Evolutionary conservation across 1,140 invertebrate genomes (phyloP), one percentile per base, ranked within the genome.

Genomic region (Psix sp.): DNA sequence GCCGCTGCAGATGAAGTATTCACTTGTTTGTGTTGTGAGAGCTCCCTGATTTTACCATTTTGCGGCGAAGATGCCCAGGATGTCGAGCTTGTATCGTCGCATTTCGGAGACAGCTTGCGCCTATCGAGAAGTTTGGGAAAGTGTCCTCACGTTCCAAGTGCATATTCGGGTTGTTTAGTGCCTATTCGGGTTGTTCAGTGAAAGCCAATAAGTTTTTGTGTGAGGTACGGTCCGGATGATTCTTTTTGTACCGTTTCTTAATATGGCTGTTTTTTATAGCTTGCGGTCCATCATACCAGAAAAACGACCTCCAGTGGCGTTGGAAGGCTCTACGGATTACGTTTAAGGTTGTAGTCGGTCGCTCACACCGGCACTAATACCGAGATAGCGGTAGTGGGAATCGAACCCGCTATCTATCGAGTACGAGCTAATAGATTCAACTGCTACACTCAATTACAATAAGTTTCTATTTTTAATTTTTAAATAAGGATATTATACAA

Each of bases 1-100:
- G 0, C 59, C 59, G n/a, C 48, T 63, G 31, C 31, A 65, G 0
- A 65, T 0, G 0, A 65, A 3, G 11, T 65, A n/a, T 13, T 63
- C 38, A 4, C 59, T 39, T 0, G 59, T 21, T 18, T 6, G 48
- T 7, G 59, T 43, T 11, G 0, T 13, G 15, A 54, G 10, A 3
- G 45, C 49, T 26, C 60, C 60, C 17, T 46, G 18, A 0, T 16
- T 17, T n/a, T 0, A 42, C 62, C 52, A 43, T 43, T 11, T 21
- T 1, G 18, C 15, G 4, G 26, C 21, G 11, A n/a, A 26, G 24
- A 15, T n/a, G 10, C 24, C 21, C 3, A 45, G 42, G 0, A 45
- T 45, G 3, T 45, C 21, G 13, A 14, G 42, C 11, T 29, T 2
- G 42, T 45, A 20, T 1, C 39, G 39, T 3, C 2, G 7, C 26